phyloP scores from a whole-genome alignment of 2,797 vertebrate genomes.

The Onychomys arenicola region DNA sequence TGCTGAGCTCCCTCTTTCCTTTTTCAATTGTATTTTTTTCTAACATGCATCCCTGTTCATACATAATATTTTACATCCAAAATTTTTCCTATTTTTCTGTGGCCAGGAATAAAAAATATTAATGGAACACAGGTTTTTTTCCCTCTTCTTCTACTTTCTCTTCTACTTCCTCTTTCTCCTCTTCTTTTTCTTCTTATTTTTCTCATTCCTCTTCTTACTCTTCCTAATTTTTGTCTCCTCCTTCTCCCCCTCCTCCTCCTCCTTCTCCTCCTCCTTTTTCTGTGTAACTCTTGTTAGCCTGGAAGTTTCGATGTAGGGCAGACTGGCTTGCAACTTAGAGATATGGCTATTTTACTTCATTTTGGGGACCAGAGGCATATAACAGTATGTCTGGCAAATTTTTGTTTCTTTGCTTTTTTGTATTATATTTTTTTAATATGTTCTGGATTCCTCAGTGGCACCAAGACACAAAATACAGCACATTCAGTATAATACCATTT shows the following conservation, averaged over 20 bases:
- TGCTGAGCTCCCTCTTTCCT: neutral
- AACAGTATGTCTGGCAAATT: neutral
- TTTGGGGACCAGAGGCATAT: neutral
- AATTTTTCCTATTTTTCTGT: neutral
- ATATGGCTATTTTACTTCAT: neutral
- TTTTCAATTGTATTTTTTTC: neutral
- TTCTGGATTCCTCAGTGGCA: neutral
- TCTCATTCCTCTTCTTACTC: neutral
- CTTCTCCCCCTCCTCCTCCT: too few relatives aligned
- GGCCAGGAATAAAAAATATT: neutral
- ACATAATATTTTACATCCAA: neutral
- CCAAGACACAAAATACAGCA: neutral
- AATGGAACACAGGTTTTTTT: neutral
- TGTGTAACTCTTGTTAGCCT: neutral
- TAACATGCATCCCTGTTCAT: neutral
- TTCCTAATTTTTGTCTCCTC: neutral
- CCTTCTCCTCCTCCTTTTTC: neutral
- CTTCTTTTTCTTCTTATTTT: neutral
- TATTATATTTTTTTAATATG: neutral
- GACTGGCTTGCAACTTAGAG: neutral
- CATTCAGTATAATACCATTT: too few relatives aligned
- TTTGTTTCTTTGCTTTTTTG: neutral
- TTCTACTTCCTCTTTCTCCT: neutral
- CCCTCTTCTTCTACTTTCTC: neutral
- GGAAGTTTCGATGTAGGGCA: neutral